Evolutionary conservation across 2,888 invertebrate species (phyloP), one percentile per base, ranked within the genome.

Genomic region (Sialis lutaria): DNA sequence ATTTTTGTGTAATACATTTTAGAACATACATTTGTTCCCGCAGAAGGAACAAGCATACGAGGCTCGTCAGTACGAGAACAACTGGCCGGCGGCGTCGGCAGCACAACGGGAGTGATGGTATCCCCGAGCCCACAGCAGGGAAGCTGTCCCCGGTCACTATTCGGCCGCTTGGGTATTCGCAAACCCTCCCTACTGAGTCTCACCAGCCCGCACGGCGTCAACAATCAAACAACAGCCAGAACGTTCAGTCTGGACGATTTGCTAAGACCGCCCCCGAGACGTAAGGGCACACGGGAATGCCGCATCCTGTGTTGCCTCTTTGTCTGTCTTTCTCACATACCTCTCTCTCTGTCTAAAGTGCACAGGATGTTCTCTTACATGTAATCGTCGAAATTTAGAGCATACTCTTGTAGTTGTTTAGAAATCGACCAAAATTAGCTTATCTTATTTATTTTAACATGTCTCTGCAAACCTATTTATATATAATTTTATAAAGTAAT

Each of bases 211-310:
- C 65, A 67, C 67, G 50, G 57, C 55, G 49, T 51, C 53, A 62
- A 63, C 57, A 60, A 61, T 54, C 56, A 65, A 56, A 68, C 69
- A 56, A 75, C 76, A 67, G 79, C 79, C 67, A 76, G 84, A 72
- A 84, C 85, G 67, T 84, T 84, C 77, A 84, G 83, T 76, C 77
- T 84, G 75, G 85, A 85, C 76, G 84, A 85, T 79, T 79, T 85
- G 70, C 79, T 85, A 74, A 80, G 82, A 74, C 79, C 82, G 69
- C 78, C 77, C 71, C 77, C 78, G 67, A 77, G 79, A 80, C 82
- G 82, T 82, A 82, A 82, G 80, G 75, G 68, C 63, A 55, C 45
- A 37, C 30, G 45, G 50, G 48, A 50, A 42, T 48, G 48, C 48
- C 50, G 42, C 49, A 41, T 49, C 51, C 51, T 51, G 49, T 50